phyloP scores from a whole-genome alignment of 2,888 invertebrate genomes.

The Pristionchus fissidentatus region DNA sequence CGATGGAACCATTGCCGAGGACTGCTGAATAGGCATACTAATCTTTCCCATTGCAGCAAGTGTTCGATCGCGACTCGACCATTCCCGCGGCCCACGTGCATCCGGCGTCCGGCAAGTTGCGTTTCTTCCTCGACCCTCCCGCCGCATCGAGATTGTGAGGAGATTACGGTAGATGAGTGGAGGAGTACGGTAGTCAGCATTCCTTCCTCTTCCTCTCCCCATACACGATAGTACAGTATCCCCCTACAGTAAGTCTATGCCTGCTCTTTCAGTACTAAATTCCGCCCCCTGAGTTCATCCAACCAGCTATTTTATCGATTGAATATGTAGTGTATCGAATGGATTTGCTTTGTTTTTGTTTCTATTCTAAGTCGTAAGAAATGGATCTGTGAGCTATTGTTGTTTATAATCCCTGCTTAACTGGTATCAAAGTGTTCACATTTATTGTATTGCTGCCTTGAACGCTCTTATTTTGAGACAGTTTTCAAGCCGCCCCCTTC shows the following conservation, averaged over 20 bases:
- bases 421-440: not conserved
- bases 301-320: not conserved
- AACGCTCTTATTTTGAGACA: too few species aligned
- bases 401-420: not conserved
- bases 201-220: too few species aligned
- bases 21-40: not conserved
- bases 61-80: conserved; percentile 10
- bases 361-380: not conserved
- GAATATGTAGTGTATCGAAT: not conserved
- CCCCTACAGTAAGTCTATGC: too few species aligned
- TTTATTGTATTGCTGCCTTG: too few species aligned
- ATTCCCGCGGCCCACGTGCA: conserved; percentile 25
- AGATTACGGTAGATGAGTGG: not conserved
- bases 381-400: not conserved
- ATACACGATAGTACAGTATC: too few species aligned
- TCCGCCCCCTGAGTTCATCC: not conserved
- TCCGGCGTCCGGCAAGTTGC: conserved; percentile 21
- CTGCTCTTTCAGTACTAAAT: not conserved
- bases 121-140: conserved; percentile 43
- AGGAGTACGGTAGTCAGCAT: too few species aligned
- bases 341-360: not conserved
- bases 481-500: too few species aligned
- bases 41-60: not conserved
- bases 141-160: conserved; percentile 30
- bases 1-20: too few species aligned